Base-by-base conservation (phyloP, 37 sponge, comb jelly and placozoan genomes). In the Halichondria panicea region DNA sequence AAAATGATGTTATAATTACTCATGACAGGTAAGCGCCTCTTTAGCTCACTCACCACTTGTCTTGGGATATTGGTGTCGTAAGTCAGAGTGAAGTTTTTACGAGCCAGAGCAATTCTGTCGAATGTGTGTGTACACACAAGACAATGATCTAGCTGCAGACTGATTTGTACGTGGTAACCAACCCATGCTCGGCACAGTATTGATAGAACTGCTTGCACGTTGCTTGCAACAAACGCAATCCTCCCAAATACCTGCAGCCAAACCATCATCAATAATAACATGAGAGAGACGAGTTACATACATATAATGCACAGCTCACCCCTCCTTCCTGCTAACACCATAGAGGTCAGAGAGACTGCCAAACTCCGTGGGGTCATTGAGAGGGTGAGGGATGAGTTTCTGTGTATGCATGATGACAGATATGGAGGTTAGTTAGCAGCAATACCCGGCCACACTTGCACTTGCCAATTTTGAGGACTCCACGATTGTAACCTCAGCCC, bases 41-140 rank as follows among this genome's bases (percentile, higher is more conserved):
- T n/a, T n/a, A n/a, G n/a, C n/a, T n/a, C n/a, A 55, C 91, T 62
- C 56, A 93, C 94, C 87, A 93, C 94, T 89, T 93, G 94, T 82
- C 90, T 82, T 42, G 94, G 94, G 22, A 93, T 86, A 55, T 93
- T 93, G 12, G 94, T 93, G 48, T 89, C 90, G 34, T 93, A 93
- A n/a, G 69, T 62, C 1, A 93, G 77, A 34, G 91, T 74, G 66
- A 93, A 93, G 77, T 93, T 93, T 44, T 68, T 82, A 40, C 91
- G 77, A 34, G 87, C 87, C 32, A 93, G 68, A 55, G 94, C 94
- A 72, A 93, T 93, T 2, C 94, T 93, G 63, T 25, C n/a, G n/a
- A n/a, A n/a, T n/a, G n/a, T n/a, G n/a, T n/a, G n/a, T n/a, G n/a
- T n/a, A n/a, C 52, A 22, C 67, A 77, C 38, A 50, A 25, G 56